A percentile compares a stretch with the other conserved stretches of the same genome.
These are phyloP conservation scores for Siniperca obscura DNA, from an alignment of 2,797 vertebrate species.

Conservation along the genomic window DNA sequence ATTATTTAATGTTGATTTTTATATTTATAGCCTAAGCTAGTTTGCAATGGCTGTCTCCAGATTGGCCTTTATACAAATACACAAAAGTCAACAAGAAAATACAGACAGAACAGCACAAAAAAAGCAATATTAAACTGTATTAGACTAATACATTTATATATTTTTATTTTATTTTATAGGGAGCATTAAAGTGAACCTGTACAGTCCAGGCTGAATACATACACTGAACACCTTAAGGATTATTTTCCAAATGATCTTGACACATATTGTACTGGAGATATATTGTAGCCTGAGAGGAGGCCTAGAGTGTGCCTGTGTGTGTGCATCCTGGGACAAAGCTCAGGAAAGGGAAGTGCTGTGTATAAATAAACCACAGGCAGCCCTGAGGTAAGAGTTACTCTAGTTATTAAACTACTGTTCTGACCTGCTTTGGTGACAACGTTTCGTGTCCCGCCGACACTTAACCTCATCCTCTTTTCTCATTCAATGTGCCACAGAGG, in stretches of 20 bases:
- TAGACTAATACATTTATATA: neutral
- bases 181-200: neutral
- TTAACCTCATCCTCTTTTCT: neutral
- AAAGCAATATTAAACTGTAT: neutral
- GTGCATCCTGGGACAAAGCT: neutral
- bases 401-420: constrained; percentile 43
- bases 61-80: neutral
- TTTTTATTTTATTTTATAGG: neutral
- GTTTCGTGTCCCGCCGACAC: neutral
- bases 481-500: neutral
- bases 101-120: neutral
- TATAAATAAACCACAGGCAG: constrained; percentile 54
- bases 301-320: neutral
- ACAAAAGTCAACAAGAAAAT: neutral
- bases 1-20: neutral
- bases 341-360: constrained; percentile 73
- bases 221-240: neutral
- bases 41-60: neutral
- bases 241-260: constrained; percentile 3
- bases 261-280: neutral
- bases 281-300: constrained; percentile 24
- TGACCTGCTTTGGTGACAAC: neutral
- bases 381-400: constrained; percentile 32
- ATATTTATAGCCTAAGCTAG: no score
- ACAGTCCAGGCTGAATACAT: no score